Evolutionary conservation across 1,140 invertebrate genomes (phyloP).

Genomic region (Calycopis cecrops): DNA sequence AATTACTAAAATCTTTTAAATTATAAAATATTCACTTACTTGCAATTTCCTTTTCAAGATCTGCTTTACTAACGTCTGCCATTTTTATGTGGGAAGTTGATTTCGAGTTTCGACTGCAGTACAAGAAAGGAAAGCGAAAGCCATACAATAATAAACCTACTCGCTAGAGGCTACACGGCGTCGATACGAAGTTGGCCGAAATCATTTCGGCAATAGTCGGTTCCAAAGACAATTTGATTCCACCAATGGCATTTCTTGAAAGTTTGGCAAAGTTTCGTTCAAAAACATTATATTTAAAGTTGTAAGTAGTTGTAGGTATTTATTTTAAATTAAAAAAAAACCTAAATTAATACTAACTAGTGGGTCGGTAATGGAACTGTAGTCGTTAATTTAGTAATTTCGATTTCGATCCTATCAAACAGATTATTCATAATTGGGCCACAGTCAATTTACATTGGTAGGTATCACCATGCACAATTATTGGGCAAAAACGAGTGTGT

Average conservation of each 20-base stretch:
- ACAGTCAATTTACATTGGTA: too few relatives aligned
- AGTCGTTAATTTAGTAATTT: too few relatives aligned
- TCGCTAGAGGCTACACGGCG: slow-evolving; percentile 66
- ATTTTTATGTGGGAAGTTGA: slow-evolving; percentile 66
- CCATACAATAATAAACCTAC: slow-evolving; percentile 71
- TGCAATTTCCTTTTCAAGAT: slow-evolving; percentile 82
- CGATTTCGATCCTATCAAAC: too few relatives aligned
- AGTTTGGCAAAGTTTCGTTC: neutral
- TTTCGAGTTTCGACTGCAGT: slow-evolving; percentile 32
- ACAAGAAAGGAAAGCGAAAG: slow-evolving; percentile 32
- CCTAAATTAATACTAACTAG: too few relatives aligned
- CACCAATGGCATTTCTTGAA: slow-evolving; percentile 20
- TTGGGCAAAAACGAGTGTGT: too few relatives aligned
- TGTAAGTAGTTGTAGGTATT: too few relatives aligned
- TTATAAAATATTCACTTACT: slow-evolving; percentile 73
- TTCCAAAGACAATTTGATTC: neutral
- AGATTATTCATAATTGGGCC: too few relatives aligned
- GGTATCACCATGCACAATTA: too few relatives aligned
- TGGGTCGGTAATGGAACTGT: too few relatives aligned
- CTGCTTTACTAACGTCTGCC: slow-evolving; percentile 81
- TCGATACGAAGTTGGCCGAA: slow-evolving; percentile 48
- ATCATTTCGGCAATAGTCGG: slow-evolving; percentile 38
- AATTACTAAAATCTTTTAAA: slow-evolving; percentile 13
- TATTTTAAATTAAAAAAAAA: too few relatives aligned
- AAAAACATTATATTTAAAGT: too few relatives aligned